Evolutionary conservation across 2,797 vertebrate genomes (phyloP).

Genomic region (Phaenicophaeus curvirostris): DNA sequence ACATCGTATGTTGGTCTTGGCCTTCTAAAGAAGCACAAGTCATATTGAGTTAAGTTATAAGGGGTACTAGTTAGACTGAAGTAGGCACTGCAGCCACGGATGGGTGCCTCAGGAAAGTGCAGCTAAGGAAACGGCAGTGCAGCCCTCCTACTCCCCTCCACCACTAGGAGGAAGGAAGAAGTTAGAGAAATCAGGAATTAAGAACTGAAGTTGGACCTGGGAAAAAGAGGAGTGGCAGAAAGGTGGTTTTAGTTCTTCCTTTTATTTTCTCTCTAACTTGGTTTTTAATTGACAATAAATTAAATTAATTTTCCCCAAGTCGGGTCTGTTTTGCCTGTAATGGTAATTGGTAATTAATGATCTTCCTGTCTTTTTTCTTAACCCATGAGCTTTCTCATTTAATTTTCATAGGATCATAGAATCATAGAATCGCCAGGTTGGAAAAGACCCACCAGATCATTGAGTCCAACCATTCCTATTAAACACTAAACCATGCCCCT

Average conservation of each 20-base stretch:
- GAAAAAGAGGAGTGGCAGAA: neutral
- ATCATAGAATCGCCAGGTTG: too few relatives aligned
- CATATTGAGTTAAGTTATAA: neutral
- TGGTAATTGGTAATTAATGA: neutral
- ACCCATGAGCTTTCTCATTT: neutral
- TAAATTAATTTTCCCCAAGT: neutral
- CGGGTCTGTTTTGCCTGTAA: neutral
- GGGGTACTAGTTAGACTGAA: too few relatives aligned
- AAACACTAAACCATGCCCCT: too few relatives aligned
- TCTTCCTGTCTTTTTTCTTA: neutral
- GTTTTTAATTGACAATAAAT: conserved; percentile 3
- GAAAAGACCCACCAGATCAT: too few relatives aligned
- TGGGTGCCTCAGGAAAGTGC: too few relatives aligned
- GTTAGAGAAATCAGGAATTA: neutral
- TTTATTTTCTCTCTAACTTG: neutral
- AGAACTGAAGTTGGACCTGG: neutral
- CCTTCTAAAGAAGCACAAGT: neutral
- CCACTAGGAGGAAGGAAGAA: neutral
- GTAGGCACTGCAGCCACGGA: too few relatives aligned
- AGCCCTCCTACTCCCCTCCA: accelerated
- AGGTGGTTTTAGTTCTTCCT: neutral
- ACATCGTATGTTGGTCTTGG: accelerated
- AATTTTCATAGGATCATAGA: too few relatives aligned
- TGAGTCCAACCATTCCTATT: too few relatives aligned
- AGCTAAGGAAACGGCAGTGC: neutral